phyloP scores from a whole-genome alignment of 2,797 vertebrate genomes.

The Paedocypris micromegethes region DNA sequence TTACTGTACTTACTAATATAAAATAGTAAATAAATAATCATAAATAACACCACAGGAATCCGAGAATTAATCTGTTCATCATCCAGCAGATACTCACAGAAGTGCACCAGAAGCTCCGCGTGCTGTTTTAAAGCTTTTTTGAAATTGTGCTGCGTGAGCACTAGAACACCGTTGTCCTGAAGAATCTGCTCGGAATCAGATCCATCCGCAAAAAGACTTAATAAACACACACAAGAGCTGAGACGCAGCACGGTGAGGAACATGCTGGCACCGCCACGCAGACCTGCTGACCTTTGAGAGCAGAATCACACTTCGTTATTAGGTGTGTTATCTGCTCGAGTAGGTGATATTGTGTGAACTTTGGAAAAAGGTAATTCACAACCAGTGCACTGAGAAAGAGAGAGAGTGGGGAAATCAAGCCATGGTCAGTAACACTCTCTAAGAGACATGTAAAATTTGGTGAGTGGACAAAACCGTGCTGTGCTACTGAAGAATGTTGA shows the following conservation, averaged over 20 bases:
- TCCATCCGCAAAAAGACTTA: slow-evolving; percentile 2
- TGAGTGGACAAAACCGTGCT: neutral
- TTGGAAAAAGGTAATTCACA: slow-evolving; percentile 31
- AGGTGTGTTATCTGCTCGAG: slow-evolving; percentile 12
- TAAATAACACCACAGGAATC: too few relatives aligned
- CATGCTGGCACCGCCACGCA: slow-evolving; percentile 27
- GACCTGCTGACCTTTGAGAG: slow-evolving; percentile 33
- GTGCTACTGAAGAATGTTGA: too few relatives aligned
- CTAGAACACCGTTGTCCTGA: slow-evolving; percentile 37
- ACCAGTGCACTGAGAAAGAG: slow-evolving; percentile 20
- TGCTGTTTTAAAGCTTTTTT: slow-evolving; percentile 29
- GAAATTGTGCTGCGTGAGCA: slow-evolving; percentile 41
- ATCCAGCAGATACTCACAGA: slow-evolving; percentile 43
- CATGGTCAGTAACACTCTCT: neutral
- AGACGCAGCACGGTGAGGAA: neutral
- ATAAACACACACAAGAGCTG: slow-evolving; percentile 17
- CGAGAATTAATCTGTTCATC: neutral
- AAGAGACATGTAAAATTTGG: neutral
- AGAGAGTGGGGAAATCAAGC: slow-evolving; percentile 4
- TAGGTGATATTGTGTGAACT: slow-evolving; percentile 43
- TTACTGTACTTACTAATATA: too few relatives aligned
- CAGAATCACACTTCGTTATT: slow-evolving; percentile 2
- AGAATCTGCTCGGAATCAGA: neutral
- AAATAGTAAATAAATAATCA: too few relatives aligned
- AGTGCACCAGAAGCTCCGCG: slow-evolving; percentile 41